Conservation (phyloP, 2,888 invertebrate species). For the Biston betularia region DNA sequence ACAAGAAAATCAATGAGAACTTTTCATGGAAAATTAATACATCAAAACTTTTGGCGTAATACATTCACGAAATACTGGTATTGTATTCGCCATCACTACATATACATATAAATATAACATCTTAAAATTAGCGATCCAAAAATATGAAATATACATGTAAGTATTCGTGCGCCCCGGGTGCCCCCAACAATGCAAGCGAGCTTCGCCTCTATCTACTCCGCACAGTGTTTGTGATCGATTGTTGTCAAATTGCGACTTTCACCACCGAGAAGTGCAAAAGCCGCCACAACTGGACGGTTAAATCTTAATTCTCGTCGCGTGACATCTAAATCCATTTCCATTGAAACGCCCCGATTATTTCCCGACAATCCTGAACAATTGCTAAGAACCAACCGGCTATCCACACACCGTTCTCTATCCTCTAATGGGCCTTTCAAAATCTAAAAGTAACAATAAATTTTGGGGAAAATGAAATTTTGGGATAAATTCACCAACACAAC, state of each 20-base stretch:
- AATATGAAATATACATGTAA: conserved; percentile 85
- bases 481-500: conserved; percentile 35
- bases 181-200: conserved; percentile 66
- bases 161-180: conserved; percentile 81
- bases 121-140: conserved; percentile 87
- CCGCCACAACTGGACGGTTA: conserved; percentile 84
- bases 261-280: conserved; percentile 78
- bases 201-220: conserved; percentile 51
- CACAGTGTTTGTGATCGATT: conserved; percentile 59
- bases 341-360: conserved; percentile 31
- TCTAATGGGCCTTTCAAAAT: conserved; percentile 70
- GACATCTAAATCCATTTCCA: conserved; percentile 52
- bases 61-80: conserved; percentile 83
- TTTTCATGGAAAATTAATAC: conserved; percentile 82
- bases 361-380: conserved; percentile 19
- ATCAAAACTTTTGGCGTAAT: conserved; percentile 86
- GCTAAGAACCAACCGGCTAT: conserved; percentile 39
- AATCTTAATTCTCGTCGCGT: conserved; percentile 79
- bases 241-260: conserved; percentile 67
- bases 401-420: conserved; percentile 64
- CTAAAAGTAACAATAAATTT: conserved; percentile 55
- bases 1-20: conserved; percentile 68
- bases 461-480: conserved; percentile 37
- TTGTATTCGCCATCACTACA: conserved; percentile 83
- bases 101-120: conserved; percentile 86